phyloP scores from a whole-genome alignment of 2,797 vertebrate genomes.

The Chanos chanos region DNA sequence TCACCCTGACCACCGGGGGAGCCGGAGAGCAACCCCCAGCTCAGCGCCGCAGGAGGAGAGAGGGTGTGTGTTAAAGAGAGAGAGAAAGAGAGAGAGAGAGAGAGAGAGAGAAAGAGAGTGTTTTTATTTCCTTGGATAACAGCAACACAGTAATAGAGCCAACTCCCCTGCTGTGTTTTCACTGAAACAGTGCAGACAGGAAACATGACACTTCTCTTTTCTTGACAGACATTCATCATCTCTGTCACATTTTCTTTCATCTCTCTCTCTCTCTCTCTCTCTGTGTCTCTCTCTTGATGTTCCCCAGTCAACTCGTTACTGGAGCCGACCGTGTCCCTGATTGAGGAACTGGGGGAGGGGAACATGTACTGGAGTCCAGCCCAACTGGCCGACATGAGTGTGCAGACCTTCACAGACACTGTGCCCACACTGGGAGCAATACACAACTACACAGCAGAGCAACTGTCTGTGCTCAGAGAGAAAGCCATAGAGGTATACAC shows the following conservation, averaged over 20 bases:
- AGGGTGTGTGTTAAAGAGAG: conserved; percentile 43
- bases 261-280: not conserved
- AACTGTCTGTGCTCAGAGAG: conserved; percentile 50
- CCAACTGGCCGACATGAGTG: conserved; percentile 50
- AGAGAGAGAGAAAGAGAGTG: not conserved
- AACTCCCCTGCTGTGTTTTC: too few species aligned
- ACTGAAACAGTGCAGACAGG: too few species aligned
- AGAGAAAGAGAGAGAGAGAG: conserved; percentile 25
- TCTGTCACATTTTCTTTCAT: too few species aligned
- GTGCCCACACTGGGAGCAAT: conserved; percentile 54
- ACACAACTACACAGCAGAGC: conserved; percentile 44
- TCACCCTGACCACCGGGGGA: conserved; percentile 42
- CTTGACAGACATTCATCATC: too few species aligned
- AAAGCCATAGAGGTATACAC: conserved; percentile 59
- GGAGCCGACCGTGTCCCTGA: conserved; percentile 35
- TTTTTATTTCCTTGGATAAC: too few species aligned
- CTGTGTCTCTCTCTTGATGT: not conserved
- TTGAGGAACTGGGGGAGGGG: conserved; percentile 45
- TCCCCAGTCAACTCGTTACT: not conserved
- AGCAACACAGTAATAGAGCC: too few species aligned
- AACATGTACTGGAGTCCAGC: conserved; percentile 56
- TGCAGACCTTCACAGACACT: conserved; percentile 41
- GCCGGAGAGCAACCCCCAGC: not conserved
- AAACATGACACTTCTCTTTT: too few species aligned
- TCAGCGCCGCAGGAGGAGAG: conserved; percentile 34